phyloP scores from a whole-genome alignment of 2,888 invertebrate genomes.

The Cheilosia soror region DNA sequence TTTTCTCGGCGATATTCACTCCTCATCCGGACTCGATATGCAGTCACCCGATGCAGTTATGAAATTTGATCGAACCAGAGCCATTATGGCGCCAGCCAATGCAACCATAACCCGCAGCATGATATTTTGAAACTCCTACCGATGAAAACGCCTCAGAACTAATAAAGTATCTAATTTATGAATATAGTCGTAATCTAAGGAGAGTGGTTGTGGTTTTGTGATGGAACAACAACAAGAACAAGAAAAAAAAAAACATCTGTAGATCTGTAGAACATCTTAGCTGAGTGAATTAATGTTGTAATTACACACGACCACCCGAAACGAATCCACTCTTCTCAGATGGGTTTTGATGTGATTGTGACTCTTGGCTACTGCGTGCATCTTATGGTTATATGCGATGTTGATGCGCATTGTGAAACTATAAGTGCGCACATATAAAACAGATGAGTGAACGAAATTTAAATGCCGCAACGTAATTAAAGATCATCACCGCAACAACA shows the following conservation, averaged over 20 bases:
- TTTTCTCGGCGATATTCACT: constrained; percentile 15
- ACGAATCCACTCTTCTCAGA: constrained; percentile 19
- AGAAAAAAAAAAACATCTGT: constrained; percentile 52
- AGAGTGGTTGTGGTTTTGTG: constrained; percentile 64
- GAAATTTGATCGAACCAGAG: constrained; percentile 74
- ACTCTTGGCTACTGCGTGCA: constrained; percentile 17
- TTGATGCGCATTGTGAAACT: constrained; percentile 70
- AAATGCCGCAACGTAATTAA: constrained; percentile 74
- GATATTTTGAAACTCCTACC: constrained; percentile 55
- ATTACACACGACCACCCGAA: constrained; percentile 73
- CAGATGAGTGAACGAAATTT: constrained; percentile 75
- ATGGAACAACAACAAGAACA: neutral
- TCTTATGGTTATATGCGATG: constrained; percentile 16
- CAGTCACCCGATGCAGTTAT: constrained; percentile 74
- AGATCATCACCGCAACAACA: constrained; percentile 65
- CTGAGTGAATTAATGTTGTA: constrained; percentile 69
- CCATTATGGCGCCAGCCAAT: constrained; percentile 68
- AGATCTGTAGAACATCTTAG: constrained; percentile 65
- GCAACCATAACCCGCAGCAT: constrained; percentile 28
- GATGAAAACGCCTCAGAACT: constrained; percentile 57
- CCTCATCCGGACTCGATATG: constrained; percentile 45
- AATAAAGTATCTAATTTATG: constrained; percentile 75
- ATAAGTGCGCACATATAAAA: constrained; percentile 71
- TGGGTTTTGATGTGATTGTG: constrained; percentile 17
- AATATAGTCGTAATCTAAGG: constrained; percentile 70